Evolutionary conservation across 2,797 vertebrate genomes (phyloP).

Genomic region (Lindbergichthys nudifrons): DNA sequence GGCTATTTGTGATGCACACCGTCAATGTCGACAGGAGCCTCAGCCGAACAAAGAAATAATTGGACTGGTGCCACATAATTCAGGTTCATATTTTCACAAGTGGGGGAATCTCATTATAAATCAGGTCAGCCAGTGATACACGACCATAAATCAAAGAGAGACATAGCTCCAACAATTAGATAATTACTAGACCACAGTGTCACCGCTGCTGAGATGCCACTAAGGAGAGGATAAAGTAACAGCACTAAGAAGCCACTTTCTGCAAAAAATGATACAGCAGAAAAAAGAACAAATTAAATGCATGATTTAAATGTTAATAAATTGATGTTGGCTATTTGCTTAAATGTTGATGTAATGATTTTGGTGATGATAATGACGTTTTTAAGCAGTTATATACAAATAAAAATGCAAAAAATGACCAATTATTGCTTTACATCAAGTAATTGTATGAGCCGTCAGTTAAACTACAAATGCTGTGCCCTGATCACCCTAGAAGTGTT

Average conservation of each 20-base stretch:
- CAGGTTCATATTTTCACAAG: slow-evolving; percentile 87
- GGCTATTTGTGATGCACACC: slow-evolving; percentile 82
- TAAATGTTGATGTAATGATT: slow-evolving; percentile 15
- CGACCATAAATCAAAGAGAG: slow-evolving; percentile 95
- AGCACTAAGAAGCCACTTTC: slow-evolving; percentile 50
- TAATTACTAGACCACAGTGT: slow-evolving; percentile 93
- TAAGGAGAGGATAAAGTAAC: slow-evolving; percentile 48
- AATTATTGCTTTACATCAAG: background rate
- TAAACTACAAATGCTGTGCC: slow-evolving; percentile 5
- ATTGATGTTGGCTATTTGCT: background rate
- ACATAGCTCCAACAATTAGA: slow-evolving; percentile 95
- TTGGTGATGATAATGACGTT: background rate
- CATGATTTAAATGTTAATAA: slow-evolving; percentile 30
- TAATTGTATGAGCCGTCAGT: background rate
- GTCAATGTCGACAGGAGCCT: slow-evolving; percentile 78
- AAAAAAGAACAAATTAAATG: slow-evolving; percentile 24
- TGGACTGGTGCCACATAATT: slow-evolving; percentile 86
- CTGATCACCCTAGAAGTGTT: slow-evolving; percentile 46
- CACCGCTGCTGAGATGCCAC: slow-evolving; percentile 78
- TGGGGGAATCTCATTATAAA: slow-evolving; percentile 91
- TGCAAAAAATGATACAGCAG: slow-evolving; percentile 55
- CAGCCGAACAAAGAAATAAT: slow-evolving; percentile 84
- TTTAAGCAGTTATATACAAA: slow-evolving; percentile 16
- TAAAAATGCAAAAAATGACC: background rate
- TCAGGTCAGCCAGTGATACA: slow-evolving; percentile 94